Percentiles rank a stretch among this genome's conserved stretches.
Evolutionary conservation across 2,888 invertebrate species (phyloP).

Genomic region (Scaptodrosophila latifasciaeformis): DNA sequence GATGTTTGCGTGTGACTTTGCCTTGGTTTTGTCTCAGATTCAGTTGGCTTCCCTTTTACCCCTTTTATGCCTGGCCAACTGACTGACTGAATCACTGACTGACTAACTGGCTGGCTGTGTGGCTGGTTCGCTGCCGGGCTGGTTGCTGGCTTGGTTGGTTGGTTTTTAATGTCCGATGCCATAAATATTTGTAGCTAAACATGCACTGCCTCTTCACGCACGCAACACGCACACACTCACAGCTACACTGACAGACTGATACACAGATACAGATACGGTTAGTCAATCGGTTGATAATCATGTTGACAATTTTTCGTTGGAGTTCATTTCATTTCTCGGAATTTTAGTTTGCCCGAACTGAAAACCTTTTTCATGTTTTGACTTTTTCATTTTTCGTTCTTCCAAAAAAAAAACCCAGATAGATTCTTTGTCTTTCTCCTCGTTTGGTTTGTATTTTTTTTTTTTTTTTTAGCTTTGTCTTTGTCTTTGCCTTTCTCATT

Average conservation of each 20-base stretch:
- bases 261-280: slow-evolving; percentile 3
- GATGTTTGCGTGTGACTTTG: slow-evolving; percentile 11
- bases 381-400: slow-evolving; percentile 12
- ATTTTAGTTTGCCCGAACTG: slow-evolving; percentile 32
- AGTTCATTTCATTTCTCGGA: slow-evolving; percentile 22
- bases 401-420: background rate
- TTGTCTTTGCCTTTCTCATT: background rate
- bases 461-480: background rate
- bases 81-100: too few species aligned
- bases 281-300: slow-evolving; percentile 54
- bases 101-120: background rate
- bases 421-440: slow-evolving; percentile 2
- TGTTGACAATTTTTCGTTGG: slow-evolving; percentile 61
- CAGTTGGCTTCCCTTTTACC: too few species aligned
- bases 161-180: slow-evolving; percentile 40
- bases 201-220: slow-evolving; percentile 15
- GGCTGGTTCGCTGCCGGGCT: background rate
- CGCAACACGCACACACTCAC: slow-evolving; percentile 9
- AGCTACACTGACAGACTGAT: slow-evolving; percentile 13
- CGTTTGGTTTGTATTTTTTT: too few species aligned
- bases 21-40: too few species aligned
- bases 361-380: slow-evolving; percentile 43
- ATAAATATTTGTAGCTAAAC: slow-evolving; percentile 48
- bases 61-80: too few species aligned
- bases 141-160: background rate